A percentile compares a stretch with the other conserved stretches of the same genome.
These are phyloP conservation scores for Odontesthes bonariensis DNA, from an alignment of 2,113 vertebrate species.

Conservation along the genomic window DNA sequence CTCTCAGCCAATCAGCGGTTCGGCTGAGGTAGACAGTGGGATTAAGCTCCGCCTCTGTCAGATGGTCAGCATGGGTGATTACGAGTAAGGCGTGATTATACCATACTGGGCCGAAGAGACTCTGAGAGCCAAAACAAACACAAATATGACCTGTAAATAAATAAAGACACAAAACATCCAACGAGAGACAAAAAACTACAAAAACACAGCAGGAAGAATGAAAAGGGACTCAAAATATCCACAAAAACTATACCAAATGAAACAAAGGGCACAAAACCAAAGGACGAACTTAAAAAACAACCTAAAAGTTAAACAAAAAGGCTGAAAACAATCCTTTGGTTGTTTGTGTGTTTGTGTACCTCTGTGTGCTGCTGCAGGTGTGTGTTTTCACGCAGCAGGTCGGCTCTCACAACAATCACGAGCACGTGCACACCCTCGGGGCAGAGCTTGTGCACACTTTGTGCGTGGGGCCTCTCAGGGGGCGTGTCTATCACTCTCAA, in stretches of 20 bases:
- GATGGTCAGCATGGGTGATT: conserved; percentile 85
- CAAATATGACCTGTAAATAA: not conserved
- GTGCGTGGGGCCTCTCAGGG: conserved; percentile 56
- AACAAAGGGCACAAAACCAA: too few species aligned
- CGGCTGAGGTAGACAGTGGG: conserved; percentile 73
- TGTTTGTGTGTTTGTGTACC: conserved; percentile 14
- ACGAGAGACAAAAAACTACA: not conserved
- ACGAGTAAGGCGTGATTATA: conserved; percentile 82
- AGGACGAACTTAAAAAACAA: too few species aligned
- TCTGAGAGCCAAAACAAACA: conserved; percentile 64
- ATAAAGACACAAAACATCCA: not conserved
- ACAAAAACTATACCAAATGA: too few species aligned
- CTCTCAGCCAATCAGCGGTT: conserved; percentile 74
- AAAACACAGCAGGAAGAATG: too few species aligned
- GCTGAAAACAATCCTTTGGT: too few species aligned
- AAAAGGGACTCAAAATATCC: too few species aligned
- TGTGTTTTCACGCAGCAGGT: conserved; percentile 68
- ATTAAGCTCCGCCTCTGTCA: conserved; percentile 76
- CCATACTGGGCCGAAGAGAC: conserved; percentile 87
- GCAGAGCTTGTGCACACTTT: conserved; percentile 80
- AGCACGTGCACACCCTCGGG: conserved; percentile 84
- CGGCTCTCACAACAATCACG: conserved; percentile 82
- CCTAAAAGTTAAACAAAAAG: too few species aligned
- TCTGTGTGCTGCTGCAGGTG: conserved; percentile 72
- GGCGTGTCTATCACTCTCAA: conserved; percentile 87